A percentile compares a stretch with the other conserved stretches of the same genome.
These are phyloP conservation scores for Brachionus asplanchnoidis DNA, from an alignment of 1,140 invertebrate genomes.

Conservation along the genomic window DNA sequence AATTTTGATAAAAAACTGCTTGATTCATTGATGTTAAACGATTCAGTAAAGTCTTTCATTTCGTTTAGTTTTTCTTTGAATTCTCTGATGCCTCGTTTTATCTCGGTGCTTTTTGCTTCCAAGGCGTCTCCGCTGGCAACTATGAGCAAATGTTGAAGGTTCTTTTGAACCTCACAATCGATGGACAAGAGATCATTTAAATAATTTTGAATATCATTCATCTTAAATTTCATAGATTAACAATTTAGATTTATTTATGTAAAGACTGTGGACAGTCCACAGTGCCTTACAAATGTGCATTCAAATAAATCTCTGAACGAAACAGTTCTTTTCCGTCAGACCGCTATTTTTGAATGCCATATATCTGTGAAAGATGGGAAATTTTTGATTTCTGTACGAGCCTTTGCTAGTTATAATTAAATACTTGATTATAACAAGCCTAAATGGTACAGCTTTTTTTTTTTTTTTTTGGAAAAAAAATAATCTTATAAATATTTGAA, in stretches of 20 bases:
- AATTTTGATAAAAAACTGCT: neutral
- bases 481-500: neutral
- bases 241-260: neutral
- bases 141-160: constrained; percentile 21
- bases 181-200: constrained; percentile 3
- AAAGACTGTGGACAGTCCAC: neutral
- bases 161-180: constrained; percentile 30
- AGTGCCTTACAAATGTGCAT: neutral
- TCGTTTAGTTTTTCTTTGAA: constrained; percentile 39
- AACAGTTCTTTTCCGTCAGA: neutral
- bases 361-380: neutral
- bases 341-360: constrained; percentile 1
- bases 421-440: neutral
- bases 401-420: constrained; percentile 6
- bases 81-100: neutral
- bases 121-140: constrained; percentile 18
- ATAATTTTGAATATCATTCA: constrained; percentile 19
- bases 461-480: neutral
- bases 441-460: neutral
- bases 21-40: neutral
- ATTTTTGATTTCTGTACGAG: neutral
- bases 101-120: neutral
- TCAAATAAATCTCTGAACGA: constrained; percentile 13
- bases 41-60: constrained; percentile 34
- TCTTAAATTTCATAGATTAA: neutral